phyloP scores from a whole-genome alignment of 2,113 vertebrate genomes.

The Petrocephalus zakoni region DNA sequence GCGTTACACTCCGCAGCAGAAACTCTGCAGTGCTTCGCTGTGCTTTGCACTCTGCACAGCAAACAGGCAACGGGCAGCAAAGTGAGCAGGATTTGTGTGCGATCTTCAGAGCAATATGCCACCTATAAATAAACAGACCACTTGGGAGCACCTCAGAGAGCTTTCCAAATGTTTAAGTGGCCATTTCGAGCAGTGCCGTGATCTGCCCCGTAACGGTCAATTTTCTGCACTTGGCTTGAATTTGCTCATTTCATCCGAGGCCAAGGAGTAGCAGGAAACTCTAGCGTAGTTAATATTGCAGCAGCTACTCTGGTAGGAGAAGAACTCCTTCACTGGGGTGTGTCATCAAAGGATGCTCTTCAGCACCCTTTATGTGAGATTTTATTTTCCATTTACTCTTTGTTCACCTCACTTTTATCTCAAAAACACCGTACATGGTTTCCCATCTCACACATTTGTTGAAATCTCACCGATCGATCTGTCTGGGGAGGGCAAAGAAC shows the following conservation, averaged over 20 bases:
- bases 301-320: neutral
- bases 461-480: neutral
- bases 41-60: neutral
- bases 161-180: slow-evolving; percentile 7
- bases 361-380: neutral
- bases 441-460: neutral
- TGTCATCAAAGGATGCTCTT: neutral
- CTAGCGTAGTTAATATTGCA: neutral
- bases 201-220: neutral
- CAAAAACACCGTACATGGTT: neutral
- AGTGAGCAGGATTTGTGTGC: neutral
- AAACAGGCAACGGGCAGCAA: neutral
- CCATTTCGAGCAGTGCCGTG: neutral
- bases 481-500: neutral
- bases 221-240: neutral
- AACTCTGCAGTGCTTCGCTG: neutral
- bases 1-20: too few species aligned
- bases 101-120: neutral
- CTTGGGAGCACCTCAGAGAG: neutral
- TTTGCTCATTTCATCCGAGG: neutral
- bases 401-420: neutral
- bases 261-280: neutral
- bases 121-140: neutral
- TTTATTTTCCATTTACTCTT: neutral
- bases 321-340: neutral